Base-by-base conservation (phyloP, 2,888 invertebrate genomes). In the Anoncus sp. region DNA sequence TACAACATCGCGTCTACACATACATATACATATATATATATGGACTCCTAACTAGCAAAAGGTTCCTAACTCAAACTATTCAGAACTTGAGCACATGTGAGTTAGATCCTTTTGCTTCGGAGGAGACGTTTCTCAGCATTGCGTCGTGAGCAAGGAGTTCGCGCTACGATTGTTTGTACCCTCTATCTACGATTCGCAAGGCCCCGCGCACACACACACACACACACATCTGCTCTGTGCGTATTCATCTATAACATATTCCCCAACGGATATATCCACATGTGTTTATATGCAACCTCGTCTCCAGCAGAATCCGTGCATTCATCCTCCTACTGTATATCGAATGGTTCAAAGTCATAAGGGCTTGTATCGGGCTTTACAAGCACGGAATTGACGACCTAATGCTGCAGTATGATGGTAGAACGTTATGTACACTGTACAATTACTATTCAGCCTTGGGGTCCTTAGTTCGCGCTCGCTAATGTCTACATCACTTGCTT, bases 161-260 rank as follows among this genome's bases (percentile, higher is more conserved):
- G 35, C 63, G 77, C 62, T 51, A 14, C 43, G 59, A 73, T 69
- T 73, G 45, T 77, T 73, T 16, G 63, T 69, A 51, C 24, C 63
- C 51, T 70, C 63, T 43, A 45, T 67, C 69, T 57, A 16, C 24
- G 38, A 59, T 27, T n/a, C n/a, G 27, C 35, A 45, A 59, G 47
- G 38, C 24, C 35, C 12, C 35, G 3, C 55, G 38, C 18, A 22
- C n/a, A 31, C 31, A 31, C 38, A 22, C 14, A 45, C 9, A 9
- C 47, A 35, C n/a, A 22, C 47, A 47, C 22, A 57, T 35, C 24
- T 9, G 22, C 24, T 16, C 20, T 43, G 31, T 31, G 7, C 4
- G 31, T 31, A 31, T 31, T 31, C 31, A 7, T 31, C 31, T 7
- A 5, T 7, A 31, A 31, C 31, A 31, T 31, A 31, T 31, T 5